A percentile compares a stretch with the other conserved stretches of the same genome.
Conservation (phyloP, 1,140 invertebrate species). For the Lepidotrigona ventralis region DNA sequence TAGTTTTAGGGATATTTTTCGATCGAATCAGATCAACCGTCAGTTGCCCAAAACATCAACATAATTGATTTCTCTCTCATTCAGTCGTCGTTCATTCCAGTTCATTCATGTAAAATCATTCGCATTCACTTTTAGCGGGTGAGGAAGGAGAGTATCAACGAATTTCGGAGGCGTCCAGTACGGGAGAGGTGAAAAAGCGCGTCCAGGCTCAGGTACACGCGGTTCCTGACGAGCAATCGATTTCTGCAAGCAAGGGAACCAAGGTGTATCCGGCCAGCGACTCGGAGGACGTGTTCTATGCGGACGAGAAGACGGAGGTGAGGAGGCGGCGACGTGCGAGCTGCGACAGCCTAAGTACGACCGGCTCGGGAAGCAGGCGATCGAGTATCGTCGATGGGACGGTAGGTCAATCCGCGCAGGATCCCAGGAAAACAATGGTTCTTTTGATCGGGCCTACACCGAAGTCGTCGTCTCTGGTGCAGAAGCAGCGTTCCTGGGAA, state of each 20-base stretch:
- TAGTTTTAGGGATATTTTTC: not conserved
- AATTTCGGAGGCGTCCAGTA: constrained; percentile 81
- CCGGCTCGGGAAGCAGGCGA: constrained; percentile 77
- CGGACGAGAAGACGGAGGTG: constrained; percentile 63
- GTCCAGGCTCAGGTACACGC: constrained; percentile 82
- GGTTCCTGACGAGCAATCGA: constrained; percentile 67
- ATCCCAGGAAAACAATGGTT: constrained; percentile 79
- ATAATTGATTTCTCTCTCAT: not conserved
- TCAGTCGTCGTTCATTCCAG: not conserved
- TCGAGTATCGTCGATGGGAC: constrained; percentile 77
- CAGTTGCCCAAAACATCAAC: not conserved
- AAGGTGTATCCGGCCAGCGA: constrained; percentile 83
- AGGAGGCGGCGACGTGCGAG: constrained; percentile 74
- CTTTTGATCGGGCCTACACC: constrained; percentile 78
- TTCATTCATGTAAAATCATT: constrained; percentile 17
- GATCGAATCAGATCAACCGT: not conserved
- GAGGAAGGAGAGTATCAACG: constrained; percentile 84
- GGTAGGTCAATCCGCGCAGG: constrained; percentile 76
- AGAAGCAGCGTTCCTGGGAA: constrained; percentile 85
- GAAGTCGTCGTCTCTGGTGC: constrained; percentile 78
- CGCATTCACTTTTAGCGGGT: constrained; percentile 50
- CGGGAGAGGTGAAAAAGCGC: constrained; percentile 77
- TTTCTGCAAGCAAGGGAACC: constrained; percentile 58
- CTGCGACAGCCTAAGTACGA: constrained; percentile 77
- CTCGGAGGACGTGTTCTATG: constrained; percentile 83